A percentile compares a stretch with the other conserved stretches of the same genome.
Evolutionary conservation across 2,113 vertebrate species (phyloP).

Genomic region (Polypterus senegalus): DNA sequence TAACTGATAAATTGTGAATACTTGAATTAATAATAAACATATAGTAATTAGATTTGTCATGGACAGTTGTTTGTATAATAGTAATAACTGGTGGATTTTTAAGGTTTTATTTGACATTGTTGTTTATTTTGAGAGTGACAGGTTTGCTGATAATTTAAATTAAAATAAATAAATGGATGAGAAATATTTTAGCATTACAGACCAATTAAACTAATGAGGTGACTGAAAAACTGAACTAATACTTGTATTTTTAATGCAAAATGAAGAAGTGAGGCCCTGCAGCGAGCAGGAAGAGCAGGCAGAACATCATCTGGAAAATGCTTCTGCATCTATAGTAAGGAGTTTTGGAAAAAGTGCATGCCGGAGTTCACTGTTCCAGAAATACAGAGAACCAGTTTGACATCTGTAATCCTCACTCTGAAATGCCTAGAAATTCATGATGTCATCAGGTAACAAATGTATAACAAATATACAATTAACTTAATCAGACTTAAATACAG

Average conservation of each 20-base stretch:
- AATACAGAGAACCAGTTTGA: conserved; percentile 83
- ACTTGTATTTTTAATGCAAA: background rate
- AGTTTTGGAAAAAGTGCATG: conserved; percentile 93
- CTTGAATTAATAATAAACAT: too few species aligned
- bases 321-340: conserved; percentile 68
- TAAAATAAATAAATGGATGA: background rate
- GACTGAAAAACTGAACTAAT: background rate
- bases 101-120: too few species aligned
- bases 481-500: too few species aligned
- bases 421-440: conserved; percentile 90
- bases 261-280: conserved; percentile 76
- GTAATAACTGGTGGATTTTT: too few species aligned
- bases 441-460: conserved; percentile 75
- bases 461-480: background rate
- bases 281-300: conserved; percentile 81
- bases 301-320: conserved; percentile 79
- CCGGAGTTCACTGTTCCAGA: conserved; percentile 84
- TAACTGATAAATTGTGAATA: too few species aligned
- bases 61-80: too few species aligned
- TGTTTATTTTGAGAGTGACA: too few species aligned
- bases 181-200: background rate
- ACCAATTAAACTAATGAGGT: background rate
- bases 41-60: too few species aligned
- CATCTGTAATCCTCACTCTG: conserved; percentile 78
- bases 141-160: too few species aligned